These are phyloP conservation scores for Uria aalge DNA, from an alignment of 2,113 vertebrate species.

Conservation along the genomic window DNA sequence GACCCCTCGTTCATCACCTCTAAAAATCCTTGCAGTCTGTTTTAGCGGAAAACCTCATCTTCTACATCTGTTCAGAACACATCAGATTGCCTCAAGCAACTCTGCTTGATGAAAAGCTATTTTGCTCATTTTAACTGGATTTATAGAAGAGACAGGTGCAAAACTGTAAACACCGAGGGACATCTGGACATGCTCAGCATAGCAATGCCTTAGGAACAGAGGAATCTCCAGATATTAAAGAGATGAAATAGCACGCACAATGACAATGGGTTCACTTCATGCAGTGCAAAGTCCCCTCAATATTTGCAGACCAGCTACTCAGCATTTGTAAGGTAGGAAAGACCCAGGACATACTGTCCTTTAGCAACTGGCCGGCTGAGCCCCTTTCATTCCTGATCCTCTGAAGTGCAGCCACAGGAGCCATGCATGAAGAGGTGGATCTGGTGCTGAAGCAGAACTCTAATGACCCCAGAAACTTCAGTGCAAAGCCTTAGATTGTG, in stretches of 20 bases:
- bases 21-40: background rate
- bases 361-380: background rate
- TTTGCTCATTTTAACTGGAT: background rate
- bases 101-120: background rate
- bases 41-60: constrained; percentile 19
- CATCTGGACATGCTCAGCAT: background rate
- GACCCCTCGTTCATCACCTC: background rate
- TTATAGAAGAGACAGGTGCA: constrained; percentile 11
- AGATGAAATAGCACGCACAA: background rate
- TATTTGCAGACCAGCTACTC: background rate
- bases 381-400: background rate
- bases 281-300: background rate
- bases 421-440: rapidly evolving
- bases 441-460: background rate
- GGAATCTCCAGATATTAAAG: background rate
- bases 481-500: background rate
- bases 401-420: background rate
- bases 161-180: background rate
- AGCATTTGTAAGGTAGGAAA: background rate
- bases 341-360: background rate
- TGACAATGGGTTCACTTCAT: background rate
- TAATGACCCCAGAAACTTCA: background rate
- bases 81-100: background rate
- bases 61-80: constrained; percentile 8
- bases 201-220: background rate